Evolutionary conservation across 1,140 invertebrate species (phyloP), one percentile per base, ranked within the genome.

Genomic region (Zaprionus vittiger): DNA sequence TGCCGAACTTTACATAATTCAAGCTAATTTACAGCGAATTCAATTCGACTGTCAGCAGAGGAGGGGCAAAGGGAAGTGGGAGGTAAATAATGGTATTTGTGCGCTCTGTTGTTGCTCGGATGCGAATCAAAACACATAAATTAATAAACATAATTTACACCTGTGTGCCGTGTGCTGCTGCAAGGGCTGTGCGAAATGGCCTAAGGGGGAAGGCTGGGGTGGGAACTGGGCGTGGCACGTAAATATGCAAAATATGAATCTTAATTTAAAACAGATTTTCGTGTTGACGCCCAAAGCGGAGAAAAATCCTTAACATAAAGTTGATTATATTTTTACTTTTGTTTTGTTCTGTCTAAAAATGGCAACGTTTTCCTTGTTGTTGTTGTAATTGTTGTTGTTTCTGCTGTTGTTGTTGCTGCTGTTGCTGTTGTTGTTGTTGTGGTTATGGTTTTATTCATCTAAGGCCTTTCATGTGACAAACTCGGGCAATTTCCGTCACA

Each of bases 111-210:
- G 31, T 22, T 66, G 17, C 5, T n/a, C 2, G 47, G 55, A 34
- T 59, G 54, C 26, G 15, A 67, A 61, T 77, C 68, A 77, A 70
- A 68, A 64, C 49, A 47, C 73, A 83, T 80, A 75, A 84, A 84
- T 84, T 81, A 84, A 68, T 76, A 90, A 56, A 81, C 73, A 87
- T 81, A 73, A 87, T 87, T 84, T 76, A 90, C 81, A 89, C 85
- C 81, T 87, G 84, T 67, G 68, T 44, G 49, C n/a, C n/a, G 57
- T 12, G 7, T 15, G 31, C 3, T 11, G 31, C 9, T 22, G 62
- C 34, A 52, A 52, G 12, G 47, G 20, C 12, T 52, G 47, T 52
- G 47, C 17, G 1, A 52, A 52, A 52, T 24, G 20, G 5, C 47
- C 20, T 4, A 14, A 52, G n/a, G 34, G 38, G 34, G n/a, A 5